phyloP scores from a whole-genome alignment of 2,797 vertebrate species.

The Rachycentron canadum region DNA sequence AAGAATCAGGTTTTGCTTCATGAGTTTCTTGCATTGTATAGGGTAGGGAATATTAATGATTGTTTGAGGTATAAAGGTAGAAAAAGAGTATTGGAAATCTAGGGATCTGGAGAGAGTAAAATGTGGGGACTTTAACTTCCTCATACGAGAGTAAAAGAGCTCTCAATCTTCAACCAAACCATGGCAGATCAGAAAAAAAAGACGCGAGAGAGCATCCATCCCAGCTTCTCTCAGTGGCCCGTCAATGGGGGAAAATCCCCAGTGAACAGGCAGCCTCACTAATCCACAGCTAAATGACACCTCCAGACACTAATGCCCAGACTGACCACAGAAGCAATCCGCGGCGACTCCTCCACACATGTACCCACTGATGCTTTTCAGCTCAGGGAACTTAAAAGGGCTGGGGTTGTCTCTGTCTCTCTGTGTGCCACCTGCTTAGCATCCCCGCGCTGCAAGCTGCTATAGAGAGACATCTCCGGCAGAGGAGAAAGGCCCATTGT shows the following conservation, averaged over 20 bases:
- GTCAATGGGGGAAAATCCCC: conserved; percentile 81
- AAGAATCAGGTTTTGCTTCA: neutral
- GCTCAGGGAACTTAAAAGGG: conserved; percentile 80
- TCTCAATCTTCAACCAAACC: conserved; percentile 74
- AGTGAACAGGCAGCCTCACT: conserved; percentile 80
- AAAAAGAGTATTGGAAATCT: conserved; percentile 2
- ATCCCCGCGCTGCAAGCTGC: conserved; percentile 79
- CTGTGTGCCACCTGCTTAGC: conserved; percentile 87
- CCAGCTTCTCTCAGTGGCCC: conserved; percentile 68
- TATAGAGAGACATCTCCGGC: conserved; percentile 86
- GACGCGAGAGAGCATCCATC: conserved; percentile 76
- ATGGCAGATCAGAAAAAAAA: conserved; percentile 76
- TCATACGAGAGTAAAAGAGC: conserved; percentile 61
- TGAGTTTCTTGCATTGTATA: neutral
- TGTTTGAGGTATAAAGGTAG: neutral
- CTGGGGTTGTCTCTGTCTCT: conserved; percentile 71
- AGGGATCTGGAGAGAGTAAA: conserved; percentile 7
- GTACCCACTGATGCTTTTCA: conserved; percentile 79
- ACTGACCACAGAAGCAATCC: conserved; percentile 81
- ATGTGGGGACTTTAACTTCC: conserved; percentile 56
- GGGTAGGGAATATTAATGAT: neutral
- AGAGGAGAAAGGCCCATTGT: conserved; percentile 85
- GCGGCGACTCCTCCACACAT: conserved; percentile 71
- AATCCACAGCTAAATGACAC: conserved; percentile 86
- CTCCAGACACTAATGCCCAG: conserved; percentile 83